phyloP scores from a whole-genome alignment of 35 echinoderm and acorn worm genomes.

The Anneissia japonica region DNA sequence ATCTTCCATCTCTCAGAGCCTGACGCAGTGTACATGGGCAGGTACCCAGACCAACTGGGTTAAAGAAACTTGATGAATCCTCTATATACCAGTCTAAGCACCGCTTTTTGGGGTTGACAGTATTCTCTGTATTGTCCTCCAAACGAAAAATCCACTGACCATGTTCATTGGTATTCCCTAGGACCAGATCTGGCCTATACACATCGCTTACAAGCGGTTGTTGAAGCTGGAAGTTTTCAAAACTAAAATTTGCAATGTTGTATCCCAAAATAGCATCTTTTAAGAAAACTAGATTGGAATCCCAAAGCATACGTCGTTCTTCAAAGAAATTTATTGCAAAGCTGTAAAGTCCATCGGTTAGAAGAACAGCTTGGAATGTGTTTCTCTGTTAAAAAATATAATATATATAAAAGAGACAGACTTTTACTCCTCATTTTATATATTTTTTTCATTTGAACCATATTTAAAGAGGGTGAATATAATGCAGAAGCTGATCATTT shows the following conservation, averaged over 20 bases:
- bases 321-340: constrained; percentile 77
- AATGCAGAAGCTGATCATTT: too few relatives aligned
- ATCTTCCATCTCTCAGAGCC: background rate
- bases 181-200: constrained; percentile 59
- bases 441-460: too few relatives aligned
- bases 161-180: background rate
- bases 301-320: constrained; percentile 70
- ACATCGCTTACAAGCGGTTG: constrained; percentile 4
- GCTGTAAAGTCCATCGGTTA: constrained; percentile 62
- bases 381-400: constrained; percentile 38
- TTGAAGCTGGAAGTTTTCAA: constrained; percentile 25
- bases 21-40: constrained; percentile 26
- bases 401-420: too few relatives aligned
- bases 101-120: constrained; percentile 28
- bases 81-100: constrained; percentile 26
- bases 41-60: background rate
- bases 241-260: constrained; percentile 32
- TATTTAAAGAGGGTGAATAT: too few relatives aligned
- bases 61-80: background rate
- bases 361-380: constrained; percentile 81
- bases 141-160: constrained; percentile 33
- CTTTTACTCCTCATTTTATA: too few relatives aligned
- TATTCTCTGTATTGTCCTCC: constrained; percentile 18
- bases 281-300: constrained; percentile 17
- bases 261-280: constrained; percentile 75